A percentile compares a stretch with the other conserved stretches of the same genome.
phyloP scores from a whole-genome alignment of 2,113 vertebrate genomes.

The Asarcornis scutulata region DNA sequence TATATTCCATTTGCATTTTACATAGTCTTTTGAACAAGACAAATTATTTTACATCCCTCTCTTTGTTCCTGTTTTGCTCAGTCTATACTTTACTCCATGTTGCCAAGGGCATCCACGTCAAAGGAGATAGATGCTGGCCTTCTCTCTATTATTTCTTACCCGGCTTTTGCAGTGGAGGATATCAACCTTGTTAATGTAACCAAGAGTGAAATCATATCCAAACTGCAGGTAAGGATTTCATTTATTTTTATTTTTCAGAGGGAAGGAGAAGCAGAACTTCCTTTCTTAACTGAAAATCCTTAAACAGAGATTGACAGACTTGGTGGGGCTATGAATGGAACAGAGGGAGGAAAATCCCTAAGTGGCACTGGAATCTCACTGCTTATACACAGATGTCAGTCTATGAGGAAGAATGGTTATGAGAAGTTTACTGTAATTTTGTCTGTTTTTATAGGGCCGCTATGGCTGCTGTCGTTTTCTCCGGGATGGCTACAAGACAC shows the following conservation, averaged over 20 bases:
- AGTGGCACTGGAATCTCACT: neutral
- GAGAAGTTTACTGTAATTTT: neutral
- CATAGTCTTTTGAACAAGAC: neutral
- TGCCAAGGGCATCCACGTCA: conserved; percentile 95
- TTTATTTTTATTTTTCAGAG: neutral
- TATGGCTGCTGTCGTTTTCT: conserved; percentile 98
- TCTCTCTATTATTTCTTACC: conserved; percentile 95
- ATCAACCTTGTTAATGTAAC: conserved; percentile 91
- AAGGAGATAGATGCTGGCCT: conserved; percentile 98
- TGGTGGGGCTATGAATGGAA: neutral
- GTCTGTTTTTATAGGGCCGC: conserved; percentile 83
- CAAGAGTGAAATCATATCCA: conserved; percentile 95
- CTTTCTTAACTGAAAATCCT: neutral
- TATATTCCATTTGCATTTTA: neutral
- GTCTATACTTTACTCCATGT: conserved; percentile 98
- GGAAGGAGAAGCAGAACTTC: neutral
- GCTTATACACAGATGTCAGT: neutral
- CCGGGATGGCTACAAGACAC: conserved; percentile 94
- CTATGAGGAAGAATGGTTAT: neutral
- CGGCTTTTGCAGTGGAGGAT: conserved; percentile 97
- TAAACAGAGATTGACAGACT: neutral
- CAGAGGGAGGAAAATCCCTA: neutral
- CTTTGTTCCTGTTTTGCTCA: conserved; percentile 67
- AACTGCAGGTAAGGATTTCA: conserved; percentile 86
- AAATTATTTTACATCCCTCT: neutral